Evolutionary conservation across 2,797 vertebrate species (phyloP).

Genomic region (Coracias cyanogaster): DNA sequence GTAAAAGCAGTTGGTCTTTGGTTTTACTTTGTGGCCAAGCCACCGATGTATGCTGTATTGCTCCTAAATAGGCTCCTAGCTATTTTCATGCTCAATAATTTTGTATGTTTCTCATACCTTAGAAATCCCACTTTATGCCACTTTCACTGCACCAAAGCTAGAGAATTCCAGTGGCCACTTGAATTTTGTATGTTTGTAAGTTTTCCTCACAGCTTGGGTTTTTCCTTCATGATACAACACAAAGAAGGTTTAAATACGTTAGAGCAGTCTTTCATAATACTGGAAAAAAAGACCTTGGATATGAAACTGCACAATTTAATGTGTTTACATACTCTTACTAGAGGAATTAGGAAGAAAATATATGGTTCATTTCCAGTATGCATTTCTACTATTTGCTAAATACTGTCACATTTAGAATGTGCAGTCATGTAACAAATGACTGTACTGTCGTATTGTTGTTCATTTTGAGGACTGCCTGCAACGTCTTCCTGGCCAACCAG

Average conservation of each 20-base stretch:
- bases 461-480: background rate
- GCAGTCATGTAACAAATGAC: background rate
- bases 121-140: background rate
- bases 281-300: background rate
- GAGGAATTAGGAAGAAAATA: conserved; percentile 3
- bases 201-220: background rate
- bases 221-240: background rate
- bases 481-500: background rate
- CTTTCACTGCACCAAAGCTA: background rate
- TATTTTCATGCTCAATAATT: background rate
- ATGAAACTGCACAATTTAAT: conserved; percentile 1
- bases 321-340: conserved; percentile 6
- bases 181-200: background rate
- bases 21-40: background rate
- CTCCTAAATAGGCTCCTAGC: background rate
- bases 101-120: background rate
- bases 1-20: background rate
- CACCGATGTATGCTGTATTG: background rate
- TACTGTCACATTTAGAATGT: background rate
- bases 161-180: background rate
- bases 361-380: conserved; percentile 8
- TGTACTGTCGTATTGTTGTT: background rate
- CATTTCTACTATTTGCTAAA: background rate
- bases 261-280: background rate
- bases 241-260: background rate